Conservation (phyloP, 2,888 invertebrate species). For the Azorinus chamasolen region DNA sequence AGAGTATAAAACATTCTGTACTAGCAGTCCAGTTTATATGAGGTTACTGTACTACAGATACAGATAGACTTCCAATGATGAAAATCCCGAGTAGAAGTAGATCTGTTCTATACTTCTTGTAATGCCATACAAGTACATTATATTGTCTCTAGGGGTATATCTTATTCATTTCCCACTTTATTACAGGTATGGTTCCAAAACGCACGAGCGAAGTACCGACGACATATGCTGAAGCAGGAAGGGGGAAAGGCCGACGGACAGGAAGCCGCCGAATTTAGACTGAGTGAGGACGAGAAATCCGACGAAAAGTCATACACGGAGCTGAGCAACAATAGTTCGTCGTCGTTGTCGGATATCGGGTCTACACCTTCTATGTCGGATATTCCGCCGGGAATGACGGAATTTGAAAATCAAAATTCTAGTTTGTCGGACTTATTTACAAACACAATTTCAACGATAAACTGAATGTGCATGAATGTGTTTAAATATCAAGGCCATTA, state of each 20-base stretch:
- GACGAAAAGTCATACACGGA: constrained; percentile 68
- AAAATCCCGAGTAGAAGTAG: too few relatives aligned
- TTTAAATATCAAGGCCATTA: too few relatives aligned
- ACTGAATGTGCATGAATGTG: too few relatives aligned
- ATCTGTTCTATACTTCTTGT: too few relatives aligned
- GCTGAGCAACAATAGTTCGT: constrained; percentile 78
- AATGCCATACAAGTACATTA: too few relatives aligned
- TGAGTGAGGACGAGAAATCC: constrained; percentile 67
- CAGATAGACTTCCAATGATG: too few relatives aligned
- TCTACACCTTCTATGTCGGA: constrained; percentile 78
- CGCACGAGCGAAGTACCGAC: constrained; percentile 98
- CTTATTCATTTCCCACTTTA: background rate
- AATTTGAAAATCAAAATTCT: constrained; percentile 73
- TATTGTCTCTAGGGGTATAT: too few relatives aligned
- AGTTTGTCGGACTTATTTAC: constrained; percentile 81
- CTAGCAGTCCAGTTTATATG: too few relatives aligned
- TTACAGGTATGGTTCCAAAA: constrained; percentile 99
- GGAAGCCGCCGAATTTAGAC: constrained; percentile 50
- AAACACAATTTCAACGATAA: constrained; percentile 78
- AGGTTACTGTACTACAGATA: too few relatives aligned
- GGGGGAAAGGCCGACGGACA: constrained; percentile 45
- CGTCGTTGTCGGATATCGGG: constrained; percentile 80
- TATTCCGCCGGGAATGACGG: constrained; percentile 77
- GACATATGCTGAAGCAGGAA: constrained; percentile 90
- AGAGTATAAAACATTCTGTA: too few relatives aligned